Percentiles rank a stretch among this genome's conserved stretches.
phyloP scores from a whole-genome alignment of 2,113 vertebrate genomes.

The Erinaceus europaeus region DNA sequence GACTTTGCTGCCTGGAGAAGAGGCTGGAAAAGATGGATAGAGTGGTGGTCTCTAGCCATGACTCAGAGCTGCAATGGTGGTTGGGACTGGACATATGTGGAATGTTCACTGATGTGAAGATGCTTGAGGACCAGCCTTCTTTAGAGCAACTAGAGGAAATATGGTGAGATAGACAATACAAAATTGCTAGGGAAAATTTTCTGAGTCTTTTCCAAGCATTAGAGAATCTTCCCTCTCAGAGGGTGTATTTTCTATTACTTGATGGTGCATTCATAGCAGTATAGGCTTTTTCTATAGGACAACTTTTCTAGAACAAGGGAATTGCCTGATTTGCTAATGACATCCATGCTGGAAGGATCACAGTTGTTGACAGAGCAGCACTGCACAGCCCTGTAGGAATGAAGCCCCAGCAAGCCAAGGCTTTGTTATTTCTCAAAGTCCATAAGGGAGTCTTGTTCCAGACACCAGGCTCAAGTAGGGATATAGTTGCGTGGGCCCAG shows the following conservation, averaged over 20 bases:
- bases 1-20: neutral
- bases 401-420: neutral
- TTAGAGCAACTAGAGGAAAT: neutral
- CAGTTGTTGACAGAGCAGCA: neutral
- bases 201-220: neutral
- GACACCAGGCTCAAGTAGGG: neutral
- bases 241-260: neutral
- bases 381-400: neutral
- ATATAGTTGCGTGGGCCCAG: fast-evolving
- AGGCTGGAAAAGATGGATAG: neutral
- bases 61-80: neutral
- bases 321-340: neutral
- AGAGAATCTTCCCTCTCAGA: neutral
- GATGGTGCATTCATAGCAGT: neutral
- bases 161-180: neutral
- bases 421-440: neutral
- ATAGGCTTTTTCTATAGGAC: neutral
- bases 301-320: neutral
- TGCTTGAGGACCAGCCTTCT: neutral
- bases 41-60: neutral
- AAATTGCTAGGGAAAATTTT: neutral
- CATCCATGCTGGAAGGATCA: neutral
- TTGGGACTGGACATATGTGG: neutral
- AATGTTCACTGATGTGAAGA: neutral
- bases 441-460: neutral